These are phyloP conservation scores for Solen grandis DNA, from an alignment of 1,140 invertebrate genomes.

Conservation along the genomic window DNA sequence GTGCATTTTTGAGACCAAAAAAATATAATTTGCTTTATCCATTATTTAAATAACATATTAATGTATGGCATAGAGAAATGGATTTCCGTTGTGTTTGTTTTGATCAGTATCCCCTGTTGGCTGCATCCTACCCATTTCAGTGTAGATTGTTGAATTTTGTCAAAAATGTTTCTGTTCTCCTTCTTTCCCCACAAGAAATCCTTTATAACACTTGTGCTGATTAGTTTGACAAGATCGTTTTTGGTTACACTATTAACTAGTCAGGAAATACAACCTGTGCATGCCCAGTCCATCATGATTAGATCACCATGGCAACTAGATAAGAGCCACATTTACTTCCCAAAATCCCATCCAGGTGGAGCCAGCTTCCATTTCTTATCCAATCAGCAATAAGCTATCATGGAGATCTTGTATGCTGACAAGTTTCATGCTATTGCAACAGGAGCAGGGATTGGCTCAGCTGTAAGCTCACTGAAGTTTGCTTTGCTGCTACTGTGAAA, in stretches of 20 bases:
- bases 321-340: neutral
- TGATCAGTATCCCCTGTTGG: neutral
- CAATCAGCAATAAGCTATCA: constrained; percentile 15
- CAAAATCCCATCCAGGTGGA: constrained; percentile 44
- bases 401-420: neutral
- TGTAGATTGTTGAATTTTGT: too few species aligned
- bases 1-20: too few species aligned
- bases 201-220: constrained; percentile 15
- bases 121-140: too few species aligned
- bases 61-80: constrained; percentile 53
- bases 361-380: constrained; percentile 19
- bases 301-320: neutral
- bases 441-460: too few species aligned
- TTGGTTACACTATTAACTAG: constrained; percentile 30
- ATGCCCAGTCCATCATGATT: neutral
- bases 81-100: constrained; percentile 4
- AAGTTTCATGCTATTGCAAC: too few species aligned
- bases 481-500: too few species aligned
- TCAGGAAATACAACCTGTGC: neutral
- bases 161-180: too few species aligned
- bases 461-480: too few species aligned
- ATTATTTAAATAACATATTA: too few species aligned
- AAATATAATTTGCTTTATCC: too few species aligned
- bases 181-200: neutral
- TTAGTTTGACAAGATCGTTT: constrained; percentile 47